A percentile compares a stretch with the other conserved stretches of the same genome.
Conservation (phyloP, 2,888 invertebrate genomes). For the Philopedon plagiatum region DNA sequence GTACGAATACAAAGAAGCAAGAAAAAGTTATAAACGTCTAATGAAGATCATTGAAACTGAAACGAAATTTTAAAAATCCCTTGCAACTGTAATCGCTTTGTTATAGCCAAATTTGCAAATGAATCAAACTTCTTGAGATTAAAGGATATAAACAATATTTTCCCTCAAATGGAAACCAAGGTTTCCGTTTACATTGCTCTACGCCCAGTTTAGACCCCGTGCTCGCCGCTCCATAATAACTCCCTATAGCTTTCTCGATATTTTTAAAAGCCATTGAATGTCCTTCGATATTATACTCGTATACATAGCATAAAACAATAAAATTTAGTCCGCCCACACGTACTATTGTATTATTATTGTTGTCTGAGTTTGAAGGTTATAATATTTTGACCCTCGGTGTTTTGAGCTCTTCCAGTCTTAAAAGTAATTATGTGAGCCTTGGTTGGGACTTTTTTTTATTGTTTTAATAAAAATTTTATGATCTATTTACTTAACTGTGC, state of each 20-base stretch:
- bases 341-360: constrained; percentile 9
- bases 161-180: too few species aligned
- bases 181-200: too few species aligned
- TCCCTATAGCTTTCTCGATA: neutral
- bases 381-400: neutral
- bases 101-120: too few species aligned
- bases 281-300: neutral
- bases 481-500: neutral
- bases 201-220: too few species aligned
- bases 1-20: too few species aligned
- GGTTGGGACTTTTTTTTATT: neutral
- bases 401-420: neutral
- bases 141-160: too few species aligned
- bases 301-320: neutral
- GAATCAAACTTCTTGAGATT: too few species aligned
- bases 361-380: constrained; percentile 11
- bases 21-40: too few species aligned
- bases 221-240: too few species aligned
- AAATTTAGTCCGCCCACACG: constrained; percentile 1
- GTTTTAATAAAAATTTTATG: neutral
- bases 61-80: too few species aligned
- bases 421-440: neutral
- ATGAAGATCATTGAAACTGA: too few species aligned
- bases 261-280: neutral
- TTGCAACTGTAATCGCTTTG: too few species aligned